A percentile compares a stretch with the other conserved stretches of the same genome.
Evolutionary conservation across 2,113 vertebrate genomes (phyloP).

Genomic region (Pionites leucogaster): DNA sequence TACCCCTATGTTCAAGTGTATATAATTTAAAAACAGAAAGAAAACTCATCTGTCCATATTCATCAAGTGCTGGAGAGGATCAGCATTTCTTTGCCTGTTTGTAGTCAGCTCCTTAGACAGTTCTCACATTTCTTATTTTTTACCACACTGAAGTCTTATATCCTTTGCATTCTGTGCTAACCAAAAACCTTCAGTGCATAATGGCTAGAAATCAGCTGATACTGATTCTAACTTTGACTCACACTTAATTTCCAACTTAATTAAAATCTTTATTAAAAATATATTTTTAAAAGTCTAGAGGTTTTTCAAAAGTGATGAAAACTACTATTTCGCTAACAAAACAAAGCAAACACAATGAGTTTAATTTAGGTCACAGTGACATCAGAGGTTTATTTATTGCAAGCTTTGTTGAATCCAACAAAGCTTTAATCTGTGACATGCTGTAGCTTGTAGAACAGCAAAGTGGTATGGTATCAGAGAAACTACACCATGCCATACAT

Average conservation of each 20-base stretch:
- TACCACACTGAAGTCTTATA: neutral
- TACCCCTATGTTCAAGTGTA: neutral
- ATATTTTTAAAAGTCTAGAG: neutral
- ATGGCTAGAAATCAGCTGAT: neutral
- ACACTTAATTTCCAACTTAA: neutral
- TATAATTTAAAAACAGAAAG: neutral
- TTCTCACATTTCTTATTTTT: neutral
- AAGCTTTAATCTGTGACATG: conserved; percentile 71
- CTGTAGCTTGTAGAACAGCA: conserved; percentile 67
- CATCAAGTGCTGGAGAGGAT: neutral
- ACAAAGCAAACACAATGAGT: conserved; percentile 39
- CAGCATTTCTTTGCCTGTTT: neutral
- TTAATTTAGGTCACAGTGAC: conserved; percentile 70
- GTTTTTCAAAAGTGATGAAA: neutral
- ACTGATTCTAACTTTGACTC: neutral
- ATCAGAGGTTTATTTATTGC: conserved; percentile 68
- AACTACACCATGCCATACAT: conserved; percentile 58
- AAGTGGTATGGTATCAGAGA: conserved; percentile 59
- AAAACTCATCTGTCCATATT: neutral
- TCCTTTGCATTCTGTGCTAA: neutral
- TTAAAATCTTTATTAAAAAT: neutral
- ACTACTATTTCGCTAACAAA: neutral
- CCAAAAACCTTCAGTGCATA: neutral
- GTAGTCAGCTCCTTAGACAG: neutral
- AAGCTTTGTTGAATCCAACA: conserved; percentile 66